A percentile compares a stretch with the other conserved stretches of the same genome.
Conservation (phyloP, 2,888 invertebrate species). For the Psylliodes chrysocephalus region DNA sequence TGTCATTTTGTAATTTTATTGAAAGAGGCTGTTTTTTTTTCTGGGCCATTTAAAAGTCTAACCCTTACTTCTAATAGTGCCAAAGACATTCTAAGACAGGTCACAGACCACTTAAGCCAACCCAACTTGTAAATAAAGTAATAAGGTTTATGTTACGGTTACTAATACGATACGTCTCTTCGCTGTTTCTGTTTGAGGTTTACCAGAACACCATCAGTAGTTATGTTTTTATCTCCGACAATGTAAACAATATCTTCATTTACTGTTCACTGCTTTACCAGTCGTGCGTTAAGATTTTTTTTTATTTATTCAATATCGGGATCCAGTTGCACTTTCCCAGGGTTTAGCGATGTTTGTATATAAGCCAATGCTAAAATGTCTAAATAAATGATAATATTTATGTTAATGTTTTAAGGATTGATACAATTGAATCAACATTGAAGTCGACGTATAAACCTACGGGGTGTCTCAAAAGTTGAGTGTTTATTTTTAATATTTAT, state of each 20-base stretch:
- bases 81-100: background rate
- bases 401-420: no score
- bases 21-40: no score
- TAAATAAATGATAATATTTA: background rate
- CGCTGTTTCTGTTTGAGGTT: constrained; percentile 25
- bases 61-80: no score
- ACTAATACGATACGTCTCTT: background rate
- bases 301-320: constrained; percentile 17
- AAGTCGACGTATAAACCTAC: no score
- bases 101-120: background rate
- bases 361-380: background rate
- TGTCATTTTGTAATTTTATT: no score
- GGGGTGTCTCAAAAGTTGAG: no score
- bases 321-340: constrained; percentile 26
- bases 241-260: constrained; percentile 32
- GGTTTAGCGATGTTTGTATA: constrained; percentile 11
- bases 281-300: constrained; percentile 17
- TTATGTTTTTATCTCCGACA: constrained; percentile 26
- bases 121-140: background rate
- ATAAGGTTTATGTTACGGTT: background rate
- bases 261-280: constrained; percentile 14
- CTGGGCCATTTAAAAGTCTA: no score
- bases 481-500: no score
- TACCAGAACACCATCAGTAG: constrained; percentile 25
- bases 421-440: no score